Percentiles rank a stretch among this genome's conserved stretches.
Conservation (phyloP, 2,113 vertebrate species). For the Protobothrops flavoviridis region DNA sequence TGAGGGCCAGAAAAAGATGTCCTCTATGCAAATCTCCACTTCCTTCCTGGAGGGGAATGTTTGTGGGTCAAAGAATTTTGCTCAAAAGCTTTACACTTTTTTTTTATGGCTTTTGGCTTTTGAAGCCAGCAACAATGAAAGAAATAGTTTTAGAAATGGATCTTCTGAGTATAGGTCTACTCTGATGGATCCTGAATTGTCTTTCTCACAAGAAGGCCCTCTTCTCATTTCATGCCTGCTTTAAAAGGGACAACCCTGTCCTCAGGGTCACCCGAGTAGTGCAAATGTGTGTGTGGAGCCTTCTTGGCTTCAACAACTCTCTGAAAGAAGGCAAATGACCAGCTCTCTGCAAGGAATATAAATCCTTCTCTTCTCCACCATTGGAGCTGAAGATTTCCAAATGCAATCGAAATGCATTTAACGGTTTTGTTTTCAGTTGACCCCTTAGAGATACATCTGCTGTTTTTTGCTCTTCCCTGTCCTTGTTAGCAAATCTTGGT, state of each 20-base stretch:
- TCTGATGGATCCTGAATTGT: background rate
- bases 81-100: background rate
- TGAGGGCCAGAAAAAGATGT: background rate
- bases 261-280: no score
- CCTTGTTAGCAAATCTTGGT: background rate
- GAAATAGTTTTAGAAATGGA: background rate
- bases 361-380: no score
- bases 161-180: background rate
- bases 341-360: no score
- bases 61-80: background rate
- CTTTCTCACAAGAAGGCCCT: background rate
- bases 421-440: background rate
- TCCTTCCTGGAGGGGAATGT: background rate
- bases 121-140: background rate
- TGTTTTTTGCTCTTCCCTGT: no score
- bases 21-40: background rate
- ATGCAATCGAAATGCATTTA: no score
- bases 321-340: no score
- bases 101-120: no score
- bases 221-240: background rate
- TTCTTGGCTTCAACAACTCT: no score
- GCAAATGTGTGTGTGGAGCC: no score
- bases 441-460: background rate
- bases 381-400: no score
- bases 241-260: background rate